Conservation (phyloP, 2,888 invertebrate species). For the Eupithecia inturbata region DNA sequence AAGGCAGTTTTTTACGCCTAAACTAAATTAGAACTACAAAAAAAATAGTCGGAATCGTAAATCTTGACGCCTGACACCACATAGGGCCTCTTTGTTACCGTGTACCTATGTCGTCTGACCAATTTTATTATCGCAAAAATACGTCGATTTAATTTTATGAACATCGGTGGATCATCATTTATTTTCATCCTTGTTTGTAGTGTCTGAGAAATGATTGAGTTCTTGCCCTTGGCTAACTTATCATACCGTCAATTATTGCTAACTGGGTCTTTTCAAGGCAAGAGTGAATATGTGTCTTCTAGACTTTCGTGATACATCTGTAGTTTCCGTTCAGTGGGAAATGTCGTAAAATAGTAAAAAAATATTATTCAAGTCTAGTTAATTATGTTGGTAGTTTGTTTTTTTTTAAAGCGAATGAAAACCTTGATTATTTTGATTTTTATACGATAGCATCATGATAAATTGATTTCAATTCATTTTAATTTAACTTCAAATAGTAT, state of each 20-base stretch:
- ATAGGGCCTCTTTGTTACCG: slow-evolving; percentile 16
- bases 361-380: no score
- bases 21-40: slow-evolving; percentile 17
- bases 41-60: slow-evolving; percentile 1
- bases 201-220: neutral
- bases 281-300: neutral
- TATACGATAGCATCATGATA: no score
- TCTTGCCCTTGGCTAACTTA: neutral
- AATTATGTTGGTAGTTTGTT: no score
- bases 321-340: no score
- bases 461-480: no score
- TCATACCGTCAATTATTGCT: neutral
- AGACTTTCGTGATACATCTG: no score
- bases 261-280: neutral
- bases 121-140: neutral
- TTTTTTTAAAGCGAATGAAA: no score
- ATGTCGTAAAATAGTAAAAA: no score
- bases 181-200: neutral
- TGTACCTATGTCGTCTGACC: neutral
- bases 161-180: neutral
- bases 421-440: no score
- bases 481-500: no score
- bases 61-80: slow-evolving; percentile 10
- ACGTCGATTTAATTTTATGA: neutral
- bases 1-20: slow-evolving; percentile 11